Conservation (phyloP, 2,113 vertebrate genomes). For the Agelaius phoeniceus region DNA sequence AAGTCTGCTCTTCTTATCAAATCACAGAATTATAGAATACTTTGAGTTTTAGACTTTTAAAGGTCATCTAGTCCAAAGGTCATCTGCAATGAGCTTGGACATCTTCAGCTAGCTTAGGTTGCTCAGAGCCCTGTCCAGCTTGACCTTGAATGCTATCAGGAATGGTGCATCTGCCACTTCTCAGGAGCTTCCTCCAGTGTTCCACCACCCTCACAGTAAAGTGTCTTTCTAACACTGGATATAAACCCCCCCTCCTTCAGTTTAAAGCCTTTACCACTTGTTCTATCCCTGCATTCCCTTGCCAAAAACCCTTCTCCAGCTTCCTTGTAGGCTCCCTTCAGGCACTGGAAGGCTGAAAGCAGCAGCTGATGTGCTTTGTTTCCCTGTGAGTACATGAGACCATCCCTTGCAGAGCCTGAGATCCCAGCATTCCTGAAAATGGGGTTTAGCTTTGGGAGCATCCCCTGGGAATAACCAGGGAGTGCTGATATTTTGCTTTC, state of each 20-base stretch:
- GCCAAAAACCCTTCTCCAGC: not conserved
- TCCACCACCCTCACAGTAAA: not conserved
- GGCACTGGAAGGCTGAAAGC: not conserved
- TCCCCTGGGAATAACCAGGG: not conserved
- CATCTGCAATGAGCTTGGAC: not conserved
- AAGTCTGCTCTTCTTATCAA: not conserved
- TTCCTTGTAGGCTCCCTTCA: not conserved
- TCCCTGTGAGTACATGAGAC: not conserved
- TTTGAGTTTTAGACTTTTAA: not conserved
- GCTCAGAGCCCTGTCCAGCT: not conserved
- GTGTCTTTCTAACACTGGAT: not conserved
- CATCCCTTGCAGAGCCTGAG: rapidly evolving
- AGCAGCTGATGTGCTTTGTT: not conserved
- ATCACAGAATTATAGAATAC: not conserved
- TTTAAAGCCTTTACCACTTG: not conserved
- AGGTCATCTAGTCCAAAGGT: not conserved
- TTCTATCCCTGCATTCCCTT: not conserved
- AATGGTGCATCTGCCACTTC: not conserved
- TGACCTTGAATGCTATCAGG: not conserved
- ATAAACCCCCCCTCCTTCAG: not conserved
- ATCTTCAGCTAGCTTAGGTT: not conserved
- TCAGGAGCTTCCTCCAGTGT: not conserved
- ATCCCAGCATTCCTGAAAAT: not conserved
- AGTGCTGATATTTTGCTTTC: not conserved
- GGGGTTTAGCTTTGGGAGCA: not conserved